Evolutionary conservation across 2,797 vertebrate genomes (phyloP).

Genomic region (Pygocentrus nattereri): DNA sequence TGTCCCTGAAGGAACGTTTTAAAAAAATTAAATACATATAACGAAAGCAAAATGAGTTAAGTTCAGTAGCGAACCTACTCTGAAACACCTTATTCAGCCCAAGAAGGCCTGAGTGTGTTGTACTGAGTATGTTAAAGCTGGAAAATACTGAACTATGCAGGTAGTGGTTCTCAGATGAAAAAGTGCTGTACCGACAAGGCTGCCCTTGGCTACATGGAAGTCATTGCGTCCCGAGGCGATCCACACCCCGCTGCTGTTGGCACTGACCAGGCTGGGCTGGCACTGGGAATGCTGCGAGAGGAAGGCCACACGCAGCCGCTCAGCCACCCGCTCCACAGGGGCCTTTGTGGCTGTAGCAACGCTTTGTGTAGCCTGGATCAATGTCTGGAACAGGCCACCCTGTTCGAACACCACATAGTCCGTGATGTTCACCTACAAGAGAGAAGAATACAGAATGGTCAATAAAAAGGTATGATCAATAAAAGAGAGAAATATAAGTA

Average conservation of each 20-base stretch:
- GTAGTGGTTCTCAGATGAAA: background rate
- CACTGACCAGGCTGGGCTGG: conserved; percentile 91
- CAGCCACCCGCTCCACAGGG: conserved; percentile 92
- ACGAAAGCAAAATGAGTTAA: background rate
- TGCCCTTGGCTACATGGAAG: conserved; percentile 93
- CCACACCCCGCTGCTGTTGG: conserved; percentile 90
- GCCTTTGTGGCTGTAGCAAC: conserved; percentile 91
- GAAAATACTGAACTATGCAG: background rate
- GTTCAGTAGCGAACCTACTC: background rate
- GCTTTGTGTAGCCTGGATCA: conserved; percentile 92
- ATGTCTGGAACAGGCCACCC: conserved; percentile 92
- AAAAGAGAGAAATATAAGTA: background rate
- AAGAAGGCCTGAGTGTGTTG: background rate
- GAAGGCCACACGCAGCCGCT: conserved; percentile 89
- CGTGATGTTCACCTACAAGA: conserved; percentile 90
- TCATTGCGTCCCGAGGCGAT: conserved; percentile 94
- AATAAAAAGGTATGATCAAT: background rate
- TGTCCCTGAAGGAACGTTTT: conserved; percentile 79
- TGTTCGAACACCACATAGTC: conserved; percentile 99
- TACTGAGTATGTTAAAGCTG: background rate
- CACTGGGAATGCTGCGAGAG: conserved; percentile 94
- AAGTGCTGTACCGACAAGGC: conserved; percentile 83
- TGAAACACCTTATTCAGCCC: background rate
- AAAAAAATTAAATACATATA: background rate
- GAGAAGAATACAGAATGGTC: background rate